These are phyloP conservation scores for Drosophila punjabiensis DNA, from an alignment of 1,140 invertebrate genomes.

Conservation along the genomic window DNA sequence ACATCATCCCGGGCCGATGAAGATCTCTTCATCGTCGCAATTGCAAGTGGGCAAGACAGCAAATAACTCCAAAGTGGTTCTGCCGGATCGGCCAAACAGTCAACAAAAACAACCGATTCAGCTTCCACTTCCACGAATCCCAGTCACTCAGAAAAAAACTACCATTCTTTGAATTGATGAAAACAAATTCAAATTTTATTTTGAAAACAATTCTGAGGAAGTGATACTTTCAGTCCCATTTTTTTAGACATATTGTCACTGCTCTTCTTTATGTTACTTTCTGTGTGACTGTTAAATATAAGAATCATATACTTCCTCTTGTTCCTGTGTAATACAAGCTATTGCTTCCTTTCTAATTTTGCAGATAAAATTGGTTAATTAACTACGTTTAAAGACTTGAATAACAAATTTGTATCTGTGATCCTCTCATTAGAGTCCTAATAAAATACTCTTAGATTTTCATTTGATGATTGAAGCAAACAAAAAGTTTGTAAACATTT, in stretches of 20 bases:
- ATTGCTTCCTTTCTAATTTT: slow-evolving; percentile 12
- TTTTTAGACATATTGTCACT: too few relatives aligned
- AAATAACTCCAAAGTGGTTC: slow-evolving; percentile 67
- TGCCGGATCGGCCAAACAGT: slow-evolving; percentile 49
- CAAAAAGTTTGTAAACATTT: neutral
- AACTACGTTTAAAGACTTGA: neutral
- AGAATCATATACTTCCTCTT: too few relatives aligned
- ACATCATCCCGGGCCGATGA: slow-evolving; percentile 44
- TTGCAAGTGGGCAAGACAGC: slow-evolving; percentile 58
- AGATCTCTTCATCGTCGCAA: slow-evolving; percentile 57
- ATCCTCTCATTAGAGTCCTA: neutral
- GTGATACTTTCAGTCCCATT: too few relatives aligned
- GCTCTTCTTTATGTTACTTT: neutral
- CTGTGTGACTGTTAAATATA: neutral
- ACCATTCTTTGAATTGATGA: neutral
- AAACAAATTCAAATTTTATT: neutral
- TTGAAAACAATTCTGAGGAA: neutral
- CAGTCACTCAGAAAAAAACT: slow-evolving; percentile 11
- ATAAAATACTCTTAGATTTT: neutral
- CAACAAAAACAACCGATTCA: slow-evolving; percentile 34
- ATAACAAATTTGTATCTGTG: neutral
- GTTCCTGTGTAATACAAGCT: neutral
- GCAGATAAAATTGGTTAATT: neutral
- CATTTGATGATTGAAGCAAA: neutral
- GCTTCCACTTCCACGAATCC: slow-evolving; percentile 46